A percentile compares a stretch with the other conserved stretches of the same genome.
Evolutionary conservation across 2,888 invertebrate species (phyloP).

Genomic region (Noctua pronuba): DNA sequence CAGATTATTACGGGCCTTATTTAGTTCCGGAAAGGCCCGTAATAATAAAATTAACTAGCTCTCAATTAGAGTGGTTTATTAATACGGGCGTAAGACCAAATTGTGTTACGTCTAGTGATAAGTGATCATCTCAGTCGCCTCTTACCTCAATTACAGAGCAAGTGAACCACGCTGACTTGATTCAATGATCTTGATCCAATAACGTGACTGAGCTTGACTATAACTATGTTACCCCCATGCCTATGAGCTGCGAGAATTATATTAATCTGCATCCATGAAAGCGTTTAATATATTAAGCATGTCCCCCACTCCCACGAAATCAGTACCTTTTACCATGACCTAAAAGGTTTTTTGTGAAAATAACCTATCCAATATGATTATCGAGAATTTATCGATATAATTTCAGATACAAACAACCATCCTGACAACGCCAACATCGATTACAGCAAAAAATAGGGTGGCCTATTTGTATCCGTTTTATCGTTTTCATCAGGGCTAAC

Average conservation of each 20-base stretch:
- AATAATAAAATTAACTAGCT: constrained; percentile 20
- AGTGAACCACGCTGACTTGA: constrained; percentile 50
- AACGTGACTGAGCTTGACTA: constrained; percentile 34
- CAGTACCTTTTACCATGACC: neutral
- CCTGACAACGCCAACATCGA: neutral
- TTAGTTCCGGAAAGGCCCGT: neutral
- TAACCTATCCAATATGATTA: neutral
- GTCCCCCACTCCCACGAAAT: neutral
- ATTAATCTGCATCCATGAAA: constrained; percentile 29
- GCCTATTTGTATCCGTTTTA: constrained; percentile 12
- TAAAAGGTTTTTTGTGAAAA: constrained; percentile 5
- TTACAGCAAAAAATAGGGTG: constrained; percentile 8
- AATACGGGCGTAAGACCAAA: constrained; percentile 18
- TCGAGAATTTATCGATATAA: neutral
- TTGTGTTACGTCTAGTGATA: constrained; percentile 31
- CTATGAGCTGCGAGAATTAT: constrained; percentile 15
- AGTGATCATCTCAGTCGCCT: constrained; percentile 39
- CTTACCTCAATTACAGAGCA: constrained; percentile 41
- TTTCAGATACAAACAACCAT: constrained; percentile 7
- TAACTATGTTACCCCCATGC: constrained; percentile 30
- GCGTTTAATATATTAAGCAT: neutral
- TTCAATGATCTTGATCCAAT: constrained; percentile 49
- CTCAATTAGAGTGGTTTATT: constrained; percentile 28
- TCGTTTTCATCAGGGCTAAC: neutral
- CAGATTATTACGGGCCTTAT: too few species aligned